phyloP scores from a whole-genome alignment of 1,140 invertebrate species.

The Nasonia longicornis region DNA sequence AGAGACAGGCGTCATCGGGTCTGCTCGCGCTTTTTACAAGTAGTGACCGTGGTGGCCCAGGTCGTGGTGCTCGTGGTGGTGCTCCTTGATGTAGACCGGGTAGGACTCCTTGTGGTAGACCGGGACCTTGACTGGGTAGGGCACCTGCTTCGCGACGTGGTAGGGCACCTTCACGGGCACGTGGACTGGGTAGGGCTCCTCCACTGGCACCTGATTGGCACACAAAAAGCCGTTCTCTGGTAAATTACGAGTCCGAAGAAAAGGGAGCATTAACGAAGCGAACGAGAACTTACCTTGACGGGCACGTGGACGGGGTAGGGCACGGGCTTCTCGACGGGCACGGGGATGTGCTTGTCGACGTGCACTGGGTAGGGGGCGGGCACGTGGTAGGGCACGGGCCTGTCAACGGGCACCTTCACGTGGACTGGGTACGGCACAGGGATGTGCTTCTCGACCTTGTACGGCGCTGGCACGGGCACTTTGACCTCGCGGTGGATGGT shows the following conservation, averaged over 20 bases:
- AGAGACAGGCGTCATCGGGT: not conserved
- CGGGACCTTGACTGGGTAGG: slow-evolving; percentile 63
- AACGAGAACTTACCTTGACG: slow-evolving; percentile 59
- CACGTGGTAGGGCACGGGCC: slow-evolving; percentile 70
- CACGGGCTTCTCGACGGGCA: slow-evolving; percentile 69
- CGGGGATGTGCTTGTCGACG: slow-evolving; percentile 71
- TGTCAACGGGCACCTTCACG: slow-evolving; percentile 69
- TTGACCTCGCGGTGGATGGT: slow-evolving; percentile 67
- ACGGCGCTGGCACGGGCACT: slow-evolving; percentile 67
- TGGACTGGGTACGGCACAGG: slow-evolving; percentile 63
- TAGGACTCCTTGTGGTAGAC: slow-evolving; percentile 62
- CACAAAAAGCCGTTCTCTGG: not conserved
- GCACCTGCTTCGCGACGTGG: slow-evolving; percentile 61
- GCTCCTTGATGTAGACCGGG: slow-evolving; percentile 69
- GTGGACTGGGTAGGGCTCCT: slow-evolving; percentile 62
- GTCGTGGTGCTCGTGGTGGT: slow-evolving; percentile 53
- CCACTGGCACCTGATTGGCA: slow-evolving; percentile 64
- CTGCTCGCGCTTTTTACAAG: not conserved
- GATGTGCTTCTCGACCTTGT: slow-evolving; percentile 65
- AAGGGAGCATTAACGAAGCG: not conserved
- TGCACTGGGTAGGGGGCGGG: slow-evolving; percentile 72
- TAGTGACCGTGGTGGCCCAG: slow-evolving; percentile 36
- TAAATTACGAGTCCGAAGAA: not conserved
- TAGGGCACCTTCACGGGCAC: slow-evolving; percentile 60
- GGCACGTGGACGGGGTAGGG: slow-evolving; percentile 71